Base-by-base conservation (phyloP, 2,113 vertebrate genomes). In the Grantiella picta region DNA sequence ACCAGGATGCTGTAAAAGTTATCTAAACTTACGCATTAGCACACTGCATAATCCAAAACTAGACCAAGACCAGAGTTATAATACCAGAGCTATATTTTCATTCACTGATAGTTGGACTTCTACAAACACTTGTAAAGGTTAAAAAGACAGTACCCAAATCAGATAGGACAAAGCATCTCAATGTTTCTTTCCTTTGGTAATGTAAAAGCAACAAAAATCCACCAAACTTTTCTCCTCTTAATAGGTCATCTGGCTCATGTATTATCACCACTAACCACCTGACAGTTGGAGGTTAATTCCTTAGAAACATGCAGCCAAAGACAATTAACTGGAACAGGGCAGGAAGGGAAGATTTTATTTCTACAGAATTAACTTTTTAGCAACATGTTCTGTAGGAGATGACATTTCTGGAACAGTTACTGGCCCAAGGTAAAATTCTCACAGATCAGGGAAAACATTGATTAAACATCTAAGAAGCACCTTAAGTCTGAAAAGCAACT, bases 341-440 rank as follows among this genome's bases (percentile, higher is more conserved):
- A 85, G 38, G 38, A 93, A 95, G 17, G 50, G 60, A 70, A 86
- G 27, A 78, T 66, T 65, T 59, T 15, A 71, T 68, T 86, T 90
- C 82, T 64, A 33, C 0, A 85, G 66, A 95, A 82, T 14, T 72
- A 89, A 60, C 35, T 47, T 72, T 52, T 70, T 71, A 68, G 79
- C 4, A 61, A 38, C 7, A 13, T 42, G 33, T 50, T 78, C 49
- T 82, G 63, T 9, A 82, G 60, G 25, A 69, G 49, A 90, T 85
- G 82, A 76, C 87, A 78, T 87, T 97, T 96, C 96, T 97, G 92
- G 78, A 95, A 86, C 97, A 97, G 82, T 86, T 52, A 82, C 35
- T 86, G 79, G 89, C 71, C 90, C 59, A 53, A 49, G 19, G 29
- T 45, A 70, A 89, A 91, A 85, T 76, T 78, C 80, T 82, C 45